Percentiles rank a stretch among this genome's conserved stretches.
These are phyloP conservation scores for Rhynchotus rufescens DNA, from an alignment of 2,797 vertebrate species.

Conservation along the genomic window DNA sequence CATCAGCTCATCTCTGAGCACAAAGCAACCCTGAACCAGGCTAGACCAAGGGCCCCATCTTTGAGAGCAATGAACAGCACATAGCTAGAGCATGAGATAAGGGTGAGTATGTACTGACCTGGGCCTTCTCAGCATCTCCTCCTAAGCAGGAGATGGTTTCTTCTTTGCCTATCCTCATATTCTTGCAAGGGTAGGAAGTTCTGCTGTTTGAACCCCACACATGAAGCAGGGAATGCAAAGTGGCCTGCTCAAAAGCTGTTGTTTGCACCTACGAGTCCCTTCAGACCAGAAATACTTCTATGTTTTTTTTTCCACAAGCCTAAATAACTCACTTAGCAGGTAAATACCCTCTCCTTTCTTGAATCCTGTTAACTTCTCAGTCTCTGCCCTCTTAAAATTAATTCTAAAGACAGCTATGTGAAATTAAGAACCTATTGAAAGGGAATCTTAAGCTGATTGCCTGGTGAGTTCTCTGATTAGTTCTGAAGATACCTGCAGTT, in stretches of 20 bases:
- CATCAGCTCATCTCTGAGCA: background rate
- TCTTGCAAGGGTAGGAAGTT: background rate
- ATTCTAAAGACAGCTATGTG: background rate
- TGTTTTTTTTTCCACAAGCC: background rate
- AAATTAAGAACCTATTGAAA: background rate
- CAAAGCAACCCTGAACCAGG: background rate
- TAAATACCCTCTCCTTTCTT: background rate
- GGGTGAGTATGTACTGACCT: background rate
- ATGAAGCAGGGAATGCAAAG: background rate
- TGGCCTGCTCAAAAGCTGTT: background rate
- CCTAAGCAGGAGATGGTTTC: background rate
- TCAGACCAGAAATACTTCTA: background rate
- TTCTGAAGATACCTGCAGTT: background rate
- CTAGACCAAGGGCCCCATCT: background rate
- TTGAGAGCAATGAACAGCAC: background rate
- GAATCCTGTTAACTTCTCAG: background rate
- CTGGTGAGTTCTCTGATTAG: background rate
- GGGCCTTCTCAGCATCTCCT: background rate
- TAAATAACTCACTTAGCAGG: background rate
- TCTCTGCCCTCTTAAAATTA: background rate
- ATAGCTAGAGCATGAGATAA: background rate
- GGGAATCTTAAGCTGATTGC: background rate
- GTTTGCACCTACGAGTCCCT: background rate
- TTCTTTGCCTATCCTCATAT: background rate
- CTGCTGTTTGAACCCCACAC: background rate